phyloP scores from a whole-genome alignment of 2,113 vertebrate species.

The Tupaia tana region DNA sequence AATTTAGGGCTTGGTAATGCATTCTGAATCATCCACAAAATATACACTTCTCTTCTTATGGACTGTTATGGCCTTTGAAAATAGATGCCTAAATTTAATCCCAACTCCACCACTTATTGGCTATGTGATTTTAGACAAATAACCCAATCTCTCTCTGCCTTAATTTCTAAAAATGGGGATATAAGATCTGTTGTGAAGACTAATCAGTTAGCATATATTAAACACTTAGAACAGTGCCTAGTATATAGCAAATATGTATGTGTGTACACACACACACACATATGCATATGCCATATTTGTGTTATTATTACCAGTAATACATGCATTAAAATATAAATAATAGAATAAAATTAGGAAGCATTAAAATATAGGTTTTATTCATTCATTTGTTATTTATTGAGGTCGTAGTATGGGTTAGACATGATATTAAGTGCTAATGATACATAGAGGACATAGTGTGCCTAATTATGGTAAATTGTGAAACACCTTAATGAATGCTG shows the following conservation, averaged over 20 bases:
- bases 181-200: not conserved
- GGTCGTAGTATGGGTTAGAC: not conserved
- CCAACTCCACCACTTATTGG: not conserved
- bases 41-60: not conserved
- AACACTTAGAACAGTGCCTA: not conserved
- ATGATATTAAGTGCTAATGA: not conserved
- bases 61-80: not conserved
- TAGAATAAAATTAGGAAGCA: not conserved
- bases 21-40: not conserved
- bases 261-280: not conserved
- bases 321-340: not conserved
- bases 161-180: slow-evolving; percentile 29
- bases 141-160: not conserved
- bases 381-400: not conserved
- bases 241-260: not conserved
- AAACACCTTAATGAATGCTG: not conserved
- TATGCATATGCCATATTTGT: not conserved
- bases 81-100: not conserved
- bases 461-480: not conserved
- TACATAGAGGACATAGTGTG: not conserved
- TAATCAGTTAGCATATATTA: not conserved
- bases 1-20: not conserved
- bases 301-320: not conserved
- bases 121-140: not conserved
- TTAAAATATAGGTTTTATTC: slow-evolving; percentile 14